These are phyloP conservation scores for Anisognathus igniventris DNA, from an alignment of 2,797 vertebrate species.

Conservation along the genomic window DNA sequence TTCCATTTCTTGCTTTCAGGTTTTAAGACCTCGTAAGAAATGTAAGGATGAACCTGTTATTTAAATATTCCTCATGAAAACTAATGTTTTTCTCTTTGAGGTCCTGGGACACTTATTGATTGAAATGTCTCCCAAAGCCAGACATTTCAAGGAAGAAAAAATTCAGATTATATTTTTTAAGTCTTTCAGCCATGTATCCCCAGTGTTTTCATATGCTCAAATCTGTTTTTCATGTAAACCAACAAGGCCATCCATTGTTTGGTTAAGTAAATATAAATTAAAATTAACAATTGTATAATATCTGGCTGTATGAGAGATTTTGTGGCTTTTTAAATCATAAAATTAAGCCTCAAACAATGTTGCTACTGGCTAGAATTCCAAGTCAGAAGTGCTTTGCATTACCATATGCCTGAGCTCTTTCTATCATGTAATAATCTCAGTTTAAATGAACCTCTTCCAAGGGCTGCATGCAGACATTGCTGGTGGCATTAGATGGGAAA, in stretches of 20 bases:
- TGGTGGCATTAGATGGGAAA: not conserved
- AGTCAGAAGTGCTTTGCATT: not conserved
- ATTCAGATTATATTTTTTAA: not conserved
- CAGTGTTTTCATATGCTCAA: not conserved
- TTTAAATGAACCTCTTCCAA: not conserved
- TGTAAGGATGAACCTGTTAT: not conserved
- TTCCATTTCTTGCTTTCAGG: not conserved
- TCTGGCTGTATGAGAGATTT: not conserved
- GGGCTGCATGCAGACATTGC: not conserved
- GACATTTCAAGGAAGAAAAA: not conserved
- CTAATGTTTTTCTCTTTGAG: not conserved
- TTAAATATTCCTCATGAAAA: not conserved
- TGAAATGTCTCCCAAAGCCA: not conserved
- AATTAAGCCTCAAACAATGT: not conserved
- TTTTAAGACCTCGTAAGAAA: not conserved
- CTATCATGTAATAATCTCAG: not conserved
- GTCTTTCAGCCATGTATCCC: not conserved
- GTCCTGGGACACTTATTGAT: not conserved
- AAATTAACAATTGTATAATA: conserved; percentile 6
- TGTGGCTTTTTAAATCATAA: not conserved
- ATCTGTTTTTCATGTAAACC: not conserved
- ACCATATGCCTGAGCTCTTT: not conserved
- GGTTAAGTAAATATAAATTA: not conserved
- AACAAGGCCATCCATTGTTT: not conserved
- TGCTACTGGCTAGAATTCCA: not conserved